These are phyloP conservation scores for Conops quadrifasciatus DNA, from an alignment of 2,888 invertebrate species.

Conservation along the genomic window DNA sequence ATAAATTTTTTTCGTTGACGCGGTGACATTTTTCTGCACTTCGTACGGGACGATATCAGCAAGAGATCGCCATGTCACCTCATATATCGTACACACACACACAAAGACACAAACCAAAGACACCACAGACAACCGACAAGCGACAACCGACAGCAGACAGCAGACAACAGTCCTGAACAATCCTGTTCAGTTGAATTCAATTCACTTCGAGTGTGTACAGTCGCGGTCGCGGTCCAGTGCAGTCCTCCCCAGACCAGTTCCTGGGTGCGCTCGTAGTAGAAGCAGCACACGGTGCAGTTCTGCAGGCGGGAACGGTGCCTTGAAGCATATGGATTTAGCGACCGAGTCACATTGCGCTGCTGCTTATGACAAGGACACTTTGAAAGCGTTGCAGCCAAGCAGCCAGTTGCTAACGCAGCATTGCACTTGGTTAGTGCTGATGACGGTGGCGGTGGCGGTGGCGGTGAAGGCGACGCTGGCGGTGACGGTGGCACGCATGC, in stretches of 20 bases:
- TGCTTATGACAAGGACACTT: slow-evolving; percentile 26
- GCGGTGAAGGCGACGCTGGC: not conserved
- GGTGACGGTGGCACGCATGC: not conserved
- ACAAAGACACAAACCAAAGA: no score
- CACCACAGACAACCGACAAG: no score
- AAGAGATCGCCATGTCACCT: no score
- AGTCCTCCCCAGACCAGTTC: slow-evolving; percentile 10
- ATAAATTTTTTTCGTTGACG: slow-evolving; percentile 7
- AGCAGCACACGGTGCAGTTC: no score
- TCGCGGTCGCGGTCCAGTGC: not conserved
- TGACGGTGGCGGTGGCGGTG: not conserved
- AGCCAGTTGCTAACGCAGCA: not conserved
- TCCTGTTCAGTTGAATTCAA: no score
- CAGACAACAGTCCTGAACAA: no score
- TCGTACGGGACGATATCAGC: not conserved
- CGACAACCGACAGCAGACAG: no score
- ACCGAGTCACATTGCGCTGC: not conserved
- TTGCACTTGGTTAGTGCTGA: not conserved
- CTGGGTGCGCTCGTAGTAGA: not conserved
- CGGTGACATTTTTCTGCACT: not conserved
- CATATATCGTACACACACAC: no score
- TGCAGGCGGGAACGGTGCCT: no score
- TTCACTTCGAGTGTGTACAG: no score
- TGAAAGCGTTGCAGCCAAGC: slow-evolving; percentile 1
- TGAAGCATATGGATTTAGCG: no score